phyloP scores from a whole-genome alignment of 1,140 invertebrate species.

The Ganaspis sp. region DNA sequence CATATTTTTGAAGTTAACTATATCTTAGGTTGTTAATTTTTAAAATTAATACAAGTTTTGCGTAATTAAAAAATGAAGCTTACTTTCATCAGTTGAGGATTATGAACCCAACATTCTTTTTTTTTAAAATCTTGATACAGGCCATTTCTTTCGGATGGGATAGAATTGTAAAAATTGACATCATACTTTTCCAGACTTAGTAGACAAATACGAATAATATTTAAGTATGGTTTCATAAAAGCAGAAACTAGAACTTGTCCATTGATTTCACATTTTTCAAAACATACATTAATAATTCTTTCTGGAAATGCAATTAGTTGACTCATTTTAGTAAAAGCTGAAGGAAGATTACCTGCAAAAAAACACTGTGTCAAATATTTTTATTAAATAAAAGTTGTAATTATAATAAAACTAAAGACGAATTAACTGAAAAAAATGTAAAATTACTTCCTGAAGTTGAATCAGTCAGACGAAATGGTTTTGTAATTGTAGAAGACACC shows the following conservation, averaged over 20 bases:
- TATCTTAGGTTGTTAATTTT: no score
- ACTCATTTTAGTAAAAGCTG: slow-evolving; percentile 47
- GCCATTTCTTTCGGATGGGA: slow-evolving; percentile 56
- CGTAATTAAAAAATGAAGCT: no score
- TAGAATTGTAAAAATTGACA: slow-evolving; percentile 59
- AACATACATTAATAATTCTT: slow-evolving; percentile 52
- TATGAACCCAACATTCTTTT: slow-evolving; percentile 62
- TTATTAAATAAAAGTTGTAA: no score
- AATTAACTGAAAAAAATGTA: no score
- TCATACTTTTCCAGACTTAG: slow-evolving; percentile 53
- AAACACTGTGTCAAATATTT: neutral
- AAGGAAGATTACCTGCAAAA: slow-evolving; percentile 48
- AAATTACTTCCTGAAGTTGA: slow-evolving; percentile 57
- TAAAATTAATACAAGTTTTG: no score
- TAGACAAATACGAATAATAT: slow-evolving; percentile 54
- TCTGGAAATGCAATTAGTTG: slow-evolving; percentile 54
- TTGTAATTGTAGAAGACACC: slow-evolving; percentile 63
- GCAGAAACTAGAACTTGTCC: slow-evolving; percentile 50
- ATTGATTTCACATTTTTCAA: slow-evolving; percentile 53
- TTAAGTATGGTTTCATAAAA: slow-evolving; percentile 60
- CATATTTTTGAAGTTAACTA: no score
- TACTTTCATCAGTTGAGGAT: slow-evolving; percentile 56
- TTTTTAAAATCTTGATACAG: slow-evolving; percentile 52
- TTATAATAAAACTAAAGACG: no score
- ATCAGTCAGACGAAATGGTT: slow-evolving; percentile 64